Conservation (phyloP, 2,888 invertebrate genomes). For the Brachypalpus laphriformis region DNA sequence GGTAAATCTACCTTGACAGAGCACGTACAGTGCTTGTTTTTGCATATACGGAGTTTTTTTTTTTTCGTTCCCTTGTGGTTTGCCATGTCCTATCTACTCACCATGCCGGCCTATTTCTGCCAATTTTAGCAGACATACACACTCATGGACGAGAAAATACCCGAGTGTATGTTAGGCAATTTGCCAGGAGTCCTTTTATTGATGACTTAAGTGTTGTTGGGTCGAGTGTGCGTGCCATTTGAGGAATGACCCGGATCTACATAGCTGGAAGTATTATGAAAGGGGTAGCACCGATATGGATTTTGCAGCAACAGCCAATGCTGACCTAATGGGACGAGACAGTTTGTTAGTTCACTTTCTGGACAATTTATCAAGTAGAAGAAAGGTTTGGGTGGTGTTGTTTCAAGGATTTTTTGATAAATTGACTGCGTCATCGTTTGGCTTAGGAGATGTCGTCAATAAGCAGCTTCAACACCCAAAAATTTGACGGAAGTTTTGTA, state of each 20-base stretch:
- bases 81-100: no score
- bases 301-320: not conserved
- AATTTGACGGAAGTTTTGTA: not conserved
- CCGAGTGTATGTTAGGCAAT: slow-evolving; percentile 38
- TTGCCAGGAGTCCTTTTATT: slow-evolving; percentile 46
- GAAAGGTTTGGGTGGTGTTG: not conserved
- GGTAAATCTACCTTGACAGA: slow-evolving; percentile 39
- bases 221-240: slow-evolving; percentile 51
- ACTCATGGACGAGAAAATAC: no score
- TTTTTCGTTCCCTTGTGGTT: no score
- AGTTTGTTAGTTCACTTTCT: slow-evolving; percentile 10
- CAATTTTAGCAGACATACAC: slow-evolving; percentile 11
- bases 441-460: slow-evolving; percentile 4
- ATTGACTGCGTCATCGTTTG: slow-evolving; percentile 30
- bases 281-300: slow-evolving; percentile 5
- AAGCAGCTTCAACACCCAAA: not conserved
- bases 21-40: slow-evolving; percentile 31
- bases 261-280: slow-evolving; percentile 3
- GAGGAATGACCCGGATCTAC: slow-evolving; percentile 33
- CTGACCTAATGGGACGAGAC: not conserved
- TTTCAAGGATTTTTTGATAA: slow-evolving; percentile 11
- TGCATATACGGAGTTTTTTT: slow-evolving; percentile 15
- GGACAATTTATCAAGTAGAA: slow-evolving; percentile 5
- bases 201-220: slow-evolving; percentile 42
- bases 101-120: slow-evolving; percentile 18